phyloP scores from a whole-genome alignment of 2,797 vertebrate species.

The Gymnothorax javanicus region DNA sequence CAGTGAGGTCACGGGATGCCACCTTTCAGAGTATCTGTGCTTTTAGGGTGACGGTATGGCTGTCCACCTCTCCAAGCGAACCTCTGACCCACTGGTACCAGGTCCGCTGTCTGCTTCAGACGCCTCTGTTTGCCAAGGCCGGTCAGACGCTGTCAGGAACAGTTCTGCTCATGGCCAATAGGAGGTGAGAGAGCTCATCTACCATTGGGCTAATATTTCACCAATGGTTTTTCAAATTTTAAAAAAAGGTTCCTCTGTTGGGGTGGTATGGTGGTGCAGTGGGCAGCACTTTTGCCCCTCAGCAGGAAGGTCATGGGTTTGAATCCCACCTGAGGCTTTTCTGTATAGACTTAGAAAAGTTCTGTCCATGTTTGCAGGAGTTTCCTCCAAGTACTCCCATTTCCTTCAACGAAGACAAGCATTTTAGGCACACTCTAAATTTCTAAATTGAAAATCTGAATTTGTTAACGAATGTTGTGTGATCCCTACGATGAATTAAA shows the following conservation, averaged over 20 bases:
- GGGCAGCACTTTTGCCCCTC: too few species aligned
- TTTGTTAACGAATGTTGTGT: too few species aligned
- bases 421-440: too few species aligned
- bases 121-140: constrained; percentile 76
- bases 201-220: background rate
- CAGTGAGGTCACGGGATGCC: background rate
- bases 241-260: background rate
- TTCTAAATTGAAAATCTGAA: too few species aligned
- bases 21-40: constrained; percentile 35
- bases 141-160: constrained; percentile 79
- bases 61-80: constrained; percentile 78
- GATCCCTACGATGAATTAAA: too few species aligned
- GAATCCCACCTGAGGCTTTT: too few species aligned
- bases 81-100: constrained; percentile 82
- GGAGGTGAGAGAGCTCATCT: constrained; percentile 61
- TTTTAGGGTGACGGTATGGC: constrained; percentile 75
- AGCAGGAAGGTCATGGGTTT: too few species aligned
- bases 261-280: too few species aligned
- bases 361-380: too few species aligned
- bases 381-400: too few species aligned
- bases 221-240: background rate
- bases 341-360: too few species aligned
- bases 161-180: constrained; percentile 73
- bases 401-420: too few species aligned
- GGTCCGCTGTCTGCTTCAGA: constrained; percentile 78